Evolutionary conservation across 2,113 vertebrate genomes (phyloP).

Genomic region (Platichthys stellatus): DNA sequence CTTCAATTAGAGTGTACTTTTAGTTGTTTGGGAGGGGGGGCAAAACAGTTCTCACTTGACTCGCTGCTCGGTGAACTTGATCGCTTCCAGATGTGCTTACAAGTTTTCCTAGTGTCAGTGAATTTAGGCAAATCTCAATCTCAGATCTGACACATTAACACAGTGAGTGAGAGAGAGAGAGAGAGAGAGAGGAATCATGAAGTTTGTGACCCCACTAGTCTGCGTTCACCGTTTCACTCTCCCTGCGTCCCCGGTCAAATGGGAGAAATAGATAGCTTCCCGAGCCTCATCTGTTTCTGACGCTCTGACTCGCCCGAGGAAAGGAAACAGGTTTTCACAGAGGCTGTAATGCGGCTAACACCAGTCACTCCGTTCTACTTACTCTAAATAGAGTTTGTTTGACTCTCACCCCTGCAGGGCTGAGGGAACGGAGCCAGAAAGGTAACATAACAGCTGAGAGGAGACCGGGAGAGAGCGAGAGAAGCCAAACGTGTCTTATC

Average conservation of each 20-base stretch:
- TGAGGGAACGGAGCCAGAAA: constrained; percentile 50
- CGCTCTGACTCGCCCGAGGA: constrained; percentile 51
- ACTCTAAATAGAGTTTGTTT: constrained; percentile 65
- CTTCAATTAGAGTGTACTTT: constrained; percentile 67
- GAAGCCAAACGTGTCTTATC: constrained; percentile 52
- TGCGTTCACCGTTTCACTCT: constrained; percentile 26
- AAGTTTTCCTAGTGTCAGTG: constrained; percentile 64
- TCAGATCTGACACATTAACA: constrained; percentile 36
- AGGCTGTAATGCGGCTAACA: constrained; percentile 47
- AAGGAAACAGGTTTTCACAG: constrained; percentile 69
- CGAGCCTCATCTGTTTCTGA: constrained; percentile 60
- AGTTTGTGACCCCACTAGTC: constrained; percentile 11
- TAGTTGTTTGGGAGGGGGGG: neutral
- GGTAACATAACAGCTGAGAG: constrained; percentile 39
- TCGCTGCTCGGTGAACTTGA: constrained; percentile 70
- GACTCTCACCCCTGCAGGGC: constrained; percentile 61
- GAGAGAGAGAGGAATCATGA: constrained; percentile 8
- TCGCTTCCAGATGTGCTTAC: constrained; percentile 81
- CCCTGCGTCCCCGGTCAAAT: constrained; percentile 41
- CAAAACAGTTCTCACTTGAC: constrained; percentile 69
- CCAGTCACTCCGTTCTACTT: constrained; percentile 67
- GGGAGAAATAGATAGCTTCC: constrained; percentile 62
- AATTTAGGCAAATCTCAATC: constrained; percentile 59
- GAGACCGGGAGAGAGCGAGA: constrained; percentile 15
- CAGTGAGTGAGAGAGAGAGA: constrained; percentile 7